Evolutionary conservation across 2,888 invertebrate genomes (phyloP), one percentile per base, ranked within the genome.

Genomic region (Drosophila neotestacea): DNA sequence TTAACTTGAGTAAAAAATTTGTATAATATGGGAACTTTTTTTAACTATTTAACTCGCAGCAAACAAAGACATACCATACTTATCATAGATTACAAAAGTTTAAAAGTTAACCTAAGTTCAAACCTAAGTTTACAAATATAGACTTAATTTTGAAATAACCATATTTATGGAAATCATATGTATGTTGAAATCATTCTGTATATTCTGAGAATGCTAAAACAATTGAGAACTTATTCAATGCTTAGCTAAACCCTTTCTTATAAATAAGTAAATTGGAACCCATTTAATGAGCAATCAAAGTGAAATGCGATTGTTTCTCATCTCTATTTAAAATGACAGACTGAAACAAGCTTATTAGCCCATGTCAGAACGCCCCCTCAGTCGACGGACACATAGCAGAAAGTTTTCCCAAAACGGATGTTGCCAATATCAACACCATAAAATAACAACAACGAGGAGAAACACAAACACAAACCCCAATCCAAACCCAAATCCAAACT

Each of bases 311-410:
- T 54, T 61, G 67, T 56, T 70, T 48, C 52, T 64, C 63, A 69
- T 51, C 65, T 56, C 55, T 65, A 71, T 62, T 81, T 42, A 55
- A 69, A 76, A 73, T 70, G 84, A 84, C 86, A 81, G 77, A 48
- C 54, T 42, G 50, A 65, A 73, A 71, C 73, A 70, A 72, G 85
- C 88, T 81, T 85, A 85, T 85, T 85, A 85, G 85, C 85, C 85
- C 85, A 71, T 88, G 88, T 85, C 88, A 88, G 73, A 77, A 79
- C 70, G 73, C 85, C 79, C 59, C 6, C 42, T 11, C 10, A 64
- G 65, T 22, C 38, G 44, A 50, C 61, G 65, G 55, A 50, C 38
- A 28, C 28, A 46, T 22, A 34, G 52, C 47, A 39, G 38, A 62
- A 48, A 41, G 27, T 50, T 61, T 51, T 36, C 39, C 36, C 48